Base-by-base conservation (phyloP, 2,797 vertebrate species). In the Hirundo rustica region DNA sequence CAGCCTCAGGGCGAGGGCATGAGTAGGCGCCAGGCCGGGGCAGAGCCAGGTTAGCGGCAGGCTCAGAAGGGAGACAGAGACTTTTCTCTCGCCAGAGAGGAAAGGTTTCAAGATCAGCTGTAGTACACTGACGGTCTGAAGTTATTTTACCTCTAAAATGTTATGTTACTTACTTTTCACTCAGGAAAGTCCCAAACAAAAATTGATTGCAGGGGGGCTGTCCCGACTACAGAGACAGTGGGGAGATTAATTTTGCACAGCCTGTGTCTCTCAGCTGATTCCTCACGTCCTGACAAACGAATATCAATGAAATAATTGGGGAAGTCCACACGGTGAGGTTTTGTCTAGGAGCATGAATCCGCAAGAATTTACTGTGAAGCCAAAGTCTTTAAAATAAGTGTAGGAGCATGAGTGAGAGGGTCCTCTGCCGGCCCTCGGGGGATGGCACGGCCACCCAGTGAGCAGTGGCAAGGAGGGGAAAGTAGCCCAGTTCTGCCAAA, bases 151-250 rank as follows among this genome's bases (percentile, higher is more conserved):
- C 26, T 76, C 40, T 55, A 17, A 68, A 76, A 57, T 10, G 12
- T 2, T 7, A 2, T 5, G 27, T 40, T 70, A 12, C 13, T 44
- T 55, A 34, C 29, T 80, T 62, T 29, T 45, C 60, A 16, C 32
- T 58, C 22, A 2, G 2, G 5, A 48, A 70, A 30, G 13, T 77
- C 62, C 26, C 51, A 29, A 55, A 16, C 6, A 10, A 18, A 8
- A 8, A 5, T 7, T 2, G 7, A 3, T 67, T 58, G 18, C 11
- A 3, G n/a, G 2, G 20, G 10, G 16, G 10, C 10, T 30, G 57
- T 13, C 13, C 13, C 13, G 10, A 66, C 50, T 74, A 14, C 17
- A 30, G 58, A n/a, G 62, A 25, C 47, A 34, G 57, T 20, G 13
- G 36, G 44, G 26, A 65, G 42, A 29, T 71, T 40, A 4, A 13